Evolutionary conservation across 2,113 vertebrate genomes (phyloP).

Genomic region (Megaceryle maxima): DNA sequence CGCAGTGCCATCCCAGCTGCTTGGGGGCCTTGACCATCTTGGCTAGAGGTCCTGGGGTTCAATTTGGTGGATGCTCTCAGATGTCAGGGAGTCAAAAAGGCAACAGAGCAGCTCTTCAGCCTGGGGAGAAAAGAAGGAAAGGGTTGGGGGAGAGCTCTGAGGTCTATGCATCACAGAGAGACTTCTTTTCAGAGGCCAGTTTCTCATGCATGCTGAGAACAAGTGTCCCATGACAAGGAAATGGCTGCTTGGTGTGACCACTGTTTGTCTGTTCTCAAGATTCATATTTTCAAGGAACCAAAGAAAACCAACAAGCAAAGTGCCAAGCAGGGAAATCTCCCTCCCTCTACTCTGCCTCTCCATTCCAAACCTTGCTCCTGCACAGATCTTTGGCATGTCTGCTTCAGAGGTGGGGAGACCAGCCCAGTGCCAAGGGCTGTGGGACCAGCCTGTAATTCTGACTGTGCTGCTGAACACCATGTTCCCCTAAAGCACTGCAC

Average conservation of each 20-base stretch:
- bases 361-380: not conserved
- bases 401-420: not conserved
- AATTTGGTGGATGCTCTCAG: conserved; percentile 49
- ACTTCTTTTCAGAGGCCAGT: not conserved
- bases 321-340: not conserved
- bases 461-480: not conserved
- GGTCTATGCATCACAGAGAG: not conserved
- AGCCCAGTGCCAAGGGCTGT: not conserved
- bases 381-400: not conserved
- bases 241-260: not conserved
- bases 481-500: not conserved
- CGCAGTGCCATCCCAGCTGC: not conserved
- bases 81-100: conserved; percentile 70
- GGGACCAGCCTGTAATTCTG: not conserved
- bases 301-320: not conserved
- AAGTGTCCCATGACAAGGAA: not conserved
- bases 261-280: not conserved
- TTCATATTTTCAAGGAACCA: not conserved
- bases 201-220: not conserved
- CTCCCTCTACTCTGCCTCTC: not conserved
- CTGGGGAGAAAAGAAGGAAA: conserved; percentile 40
- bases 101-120: conserved; percentile 68
- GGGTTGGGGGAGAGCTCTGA: not conserved
- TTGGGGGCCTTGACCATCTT: not conserved
- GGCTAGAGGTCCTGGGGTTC: conserved; percentile 5